phyloP scores from a whole-genome alignment of 2,888 invertebrate species.

The Callinectes sapidus region DNA sequence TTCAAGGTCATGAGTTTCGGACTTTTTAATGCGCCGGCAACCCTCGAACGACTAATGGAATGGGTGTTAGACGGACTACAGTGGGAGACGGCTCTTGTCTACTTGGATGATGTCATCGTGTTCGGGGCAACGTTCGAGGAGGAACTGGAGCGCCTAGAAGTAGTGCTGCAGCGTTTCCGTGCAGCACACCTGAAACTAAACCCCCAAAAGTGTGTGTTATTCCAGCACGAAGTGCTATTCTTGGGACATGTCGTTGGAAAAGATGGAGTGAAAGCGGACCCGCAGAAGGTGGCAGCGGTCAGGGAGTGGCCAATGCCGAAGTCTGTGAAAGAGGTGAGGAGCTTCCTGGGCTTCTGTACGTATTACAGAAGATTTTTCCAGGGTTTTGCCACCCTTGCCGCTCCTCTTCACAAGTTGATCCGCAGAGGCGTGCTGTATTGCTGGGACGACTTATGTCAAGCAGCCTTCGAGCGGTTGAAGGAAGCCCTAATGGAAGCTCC shows the following conservation, averaged over 20 bases:
- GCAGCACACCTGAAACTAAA: conserved; percentile 70
- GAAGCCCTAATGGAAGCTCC: background rate
- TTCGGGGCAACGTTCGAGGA: too few relatives aligned
- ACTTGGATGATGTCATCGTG: too few relatives aligned
- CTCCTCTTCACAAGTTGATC: conserved; percentile 71
- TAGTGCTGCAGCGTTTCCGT: background rate
- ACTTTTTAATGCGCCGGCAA: too few relatives aligned
- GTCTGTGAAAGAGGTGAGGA: conserved; percentile 63
- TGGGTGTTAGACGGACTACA: too few relatives aligned
- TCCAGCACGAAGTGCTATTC: conserved; percentile 65
- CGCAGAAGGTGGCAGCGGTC: conserved; percentile 56
- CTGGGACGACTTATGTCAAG: background rate
- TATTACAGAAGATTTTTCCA: conserved; percentile 73
- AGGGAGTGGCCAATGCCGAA: conserved; percentile 72
- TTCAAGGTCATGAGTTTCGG: too few relatives aligned
- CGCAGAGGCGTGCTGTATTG: background rate
- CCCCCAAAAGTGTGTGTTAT: conserved; percentile 70
- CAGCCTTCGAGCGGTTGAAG: background rate
- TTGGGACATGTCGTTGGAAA: background rate
- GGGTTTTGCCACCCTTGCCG: conserved; percentile 72
- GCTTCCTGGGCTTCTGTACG: conserved; percentile 74
- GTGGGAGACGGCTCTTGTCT: too few relatives aligned
- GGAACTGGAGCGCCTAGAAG: background rate
- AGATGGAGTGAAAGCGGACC: too few relatives aligned
- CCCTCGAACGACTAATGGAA: too few relatives aligned